Conservation (phyloP, 1,140 invertebrate species). For the Xylocopa sonorina region DNA sequence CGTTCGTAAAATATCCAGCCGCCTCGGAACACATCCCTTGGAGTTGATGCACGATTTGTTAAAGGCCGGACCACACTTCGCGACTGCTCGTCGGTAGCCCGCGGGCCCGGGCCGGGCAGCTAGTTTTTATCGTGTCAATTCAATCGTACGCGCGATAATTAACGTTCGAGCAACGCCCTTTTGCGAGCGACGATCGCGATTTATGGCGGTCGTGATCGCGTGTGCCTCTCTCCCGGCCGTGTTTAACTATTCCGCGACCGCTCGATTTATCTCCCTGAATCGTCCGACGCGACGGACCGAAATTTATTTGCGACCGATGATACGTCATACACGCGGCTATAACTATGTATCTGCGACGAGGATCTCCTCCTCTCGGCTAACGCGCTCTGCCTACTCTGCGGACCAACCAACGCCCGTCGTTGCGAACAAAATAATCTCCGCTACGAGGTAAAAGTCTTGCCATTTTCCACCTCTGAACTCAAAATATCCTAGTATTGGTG, state of each 20-base stretch:
- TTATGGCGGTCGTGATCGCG: slow-evolving; percentile 70
- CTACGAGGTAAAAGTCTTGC: neutral
- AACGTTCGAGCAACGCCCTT: slow-evolving; percentile 72
- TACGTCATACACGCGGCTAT: slow-evolving; percentile 24
- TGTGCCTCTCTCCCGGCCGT: slow-evolving; percentile 53
- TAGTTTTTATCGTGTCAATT: slow-evolving; percentile 74
- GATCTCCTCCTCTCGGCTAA: neutral
- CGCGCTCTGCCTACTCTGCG: no score
- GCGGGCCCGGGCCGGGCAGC: slow-evolving; percentile 54
- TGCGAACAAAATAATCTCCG: neutral
- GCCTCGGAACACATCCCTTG: neutral
- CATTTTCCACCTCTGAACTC: no score
- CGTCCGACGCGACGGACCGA: slow-evolving; percentile 51
- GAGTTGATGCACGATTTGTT: neutral
- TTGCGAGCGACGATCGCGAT: slow-evolving; percentile 70
- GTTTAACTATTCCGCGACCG: slow-evolving; percentile 64
- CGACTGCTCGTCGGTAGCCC: slow-evolving; percentile 51
- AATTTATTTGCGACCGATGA: slow-evolving; percentile 22
- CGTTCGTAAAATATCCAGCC: neutral
- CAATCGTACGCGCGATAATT: slow-evolving; percentile 73
- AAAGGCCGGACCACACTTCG: slow-evolving; percentile 42
- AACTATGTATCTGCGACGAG: slow-evolving; percentile 28
- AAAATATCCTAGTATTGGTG: no score
- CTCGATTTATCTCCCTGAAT: slow-evolving; percentile 68
- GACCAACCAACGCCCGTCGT: neutral